Evolutionary conservation across 2,797 vertebrate species (phyloP), one percentile per base, ranked within the genome.

Genomic region (Astyanax mexicanus): DNA sequence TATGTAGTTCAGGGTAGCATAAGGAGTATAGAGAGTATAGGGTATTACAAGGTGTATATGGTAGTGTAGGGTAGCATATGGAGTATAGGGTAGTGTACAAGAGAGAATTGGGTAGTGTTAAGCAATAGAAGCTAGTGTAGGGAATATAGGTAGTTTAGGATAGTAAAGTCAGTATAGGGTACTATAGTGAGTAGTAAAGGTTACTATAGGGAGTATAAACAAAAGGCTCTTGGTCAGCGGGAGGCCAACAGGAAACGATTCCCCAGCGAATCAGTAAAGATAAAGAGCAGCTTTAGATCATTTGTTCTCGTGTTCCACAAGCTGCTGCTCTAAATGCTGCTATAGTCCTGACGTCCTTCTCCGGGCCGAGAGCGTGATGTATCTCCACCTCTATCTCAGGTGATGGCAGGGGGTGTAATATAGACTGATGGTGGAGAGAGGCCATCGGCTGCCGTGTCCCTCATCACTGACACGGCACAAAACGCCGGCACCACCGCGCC

Each of bases 401-500:
- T 79, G 83, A 82, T 73, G 77, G 76, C 74, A 67, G 60, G 69
- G 58, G 72, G 72, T 84, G 58, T 82, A 78, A 78, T 83, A 73
- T 82, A 83, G 78, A 80, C 77, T 84, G 85, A 89, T 87, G 75
- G 65, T 37, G 57, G 45, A 70, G 78, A 71, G 80, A 80, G 69
- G 78, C 79, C 74, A 54, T n/a, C 5, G 69, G 82, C 27, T 54
- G 25, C 45, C n/a, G 44, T 84, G 78, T 86, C 75, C 74, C 57
- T 86, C 83, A 76, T 87, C 55, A 69, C 82, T 86, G 84, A 84
- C 82, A 62, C 58, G 57, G 72, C 75, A 80, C 45, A 78, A 83
- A 83, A 79, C 21, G 62, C 44, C 52, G 64, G 42, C 35, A 0
- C 57, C 45, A 45, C 55, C 9, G 62, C 42, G 47, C 74, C 83